Evolutionary conservation across 2,113 vertebrate species (phyloP).

Genomic region (Catharus fuscescens): DNA sequence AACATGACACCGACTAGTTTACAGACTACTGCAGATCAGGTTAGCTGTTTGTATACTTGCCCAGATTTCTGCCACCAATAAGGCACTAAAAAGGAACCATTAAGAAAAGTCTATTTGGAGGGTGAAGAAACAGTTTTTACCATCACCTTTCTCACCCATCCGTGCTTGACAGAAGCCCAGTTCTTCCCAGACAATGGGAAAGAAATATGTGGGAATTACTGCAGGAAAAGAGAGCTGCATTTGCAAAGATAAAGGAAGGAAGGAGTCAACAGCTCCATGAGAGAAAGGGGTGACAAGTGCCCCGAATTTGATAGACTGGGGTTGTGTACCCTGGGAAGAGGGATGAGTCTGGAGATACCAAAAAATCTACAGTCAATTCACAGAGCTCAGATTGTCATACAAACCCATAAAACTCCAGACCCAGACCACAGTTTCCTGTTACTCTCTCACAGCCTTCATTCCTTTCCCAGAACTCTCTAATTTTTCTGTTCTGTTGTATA

Average conservation of each 20-base stretch:
- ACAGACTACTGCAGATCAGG: not conserved
- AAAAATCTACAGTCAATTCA: not conserved
- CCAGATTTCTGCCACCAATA: not conserved
- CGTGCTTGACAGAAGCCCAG: not conserved
- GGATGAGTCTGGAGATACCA: not conserved
- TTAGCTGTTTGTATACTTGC: not conserved
- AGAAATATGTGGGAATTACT: not conserved
- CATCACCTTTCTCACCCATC: not conserved
- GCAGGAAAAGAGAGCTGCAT: not conserved
- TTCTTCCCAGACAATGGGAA: not conserved
- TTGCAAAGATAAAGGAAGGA: not conserved
- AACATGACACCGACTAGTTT: not conserved
- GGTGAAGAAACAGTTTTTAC: not conserved
- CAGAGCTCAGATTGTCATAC: not conserved
- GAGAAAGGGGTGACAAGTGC: not conserved
- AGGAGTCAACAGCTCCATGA: not conserved
- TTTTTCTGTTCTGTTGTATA: conserved; percentile 19
- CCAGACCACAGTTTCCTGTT: not conserved
- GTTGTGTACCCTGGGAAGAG: not conserved
- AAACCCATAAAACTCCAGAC: not conserved
- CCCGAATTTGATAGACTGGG: not conserved
- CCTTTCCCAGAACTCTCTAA: not conserved
- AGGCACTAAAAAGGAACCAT: not conserved
- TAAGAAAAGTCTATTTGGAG: not conserved
- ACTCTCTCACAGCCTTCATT: not conserved